Base-by-base conservation (phyloP, 1,140 invertebrate species). In the Hydropsyche tenuis region DNA sequence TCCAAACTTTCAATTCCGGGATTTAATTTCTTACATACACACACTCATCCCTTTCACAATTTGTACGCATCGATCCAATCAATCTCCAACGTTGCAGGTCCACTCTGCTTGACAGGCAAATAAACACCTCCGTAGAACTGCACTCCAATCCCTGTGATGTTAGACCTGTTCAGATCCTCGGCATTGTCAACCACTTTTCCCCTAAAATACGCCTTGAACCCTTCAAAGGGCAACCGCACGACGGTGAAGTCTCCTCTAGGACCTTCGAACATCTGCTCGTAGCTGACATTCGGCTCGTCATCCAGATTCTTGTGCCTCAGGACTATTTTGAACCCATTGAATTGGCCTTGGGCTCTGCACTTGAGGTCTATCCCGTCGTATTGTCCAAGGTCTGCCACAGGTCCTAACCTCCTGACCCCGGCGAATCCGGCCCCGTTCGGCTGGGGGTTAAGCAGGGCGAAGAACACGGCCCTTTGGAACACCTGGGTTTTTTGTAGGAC, bases 81-180 rank as follows among this genome's bases (percentile, higher is more conserved):
- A 23, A 92, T 87, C 82, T 91, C 90, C 72, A 91, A 83, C 64
- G 89, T 85, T 0, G 89, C 89, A 6, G 88, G 86, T 0, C 90
- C 90, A 76, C 81, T 86, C 79, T 92, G 91, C 80, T 92, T 91
- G 7, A 86, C 79, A 9, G 86, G 83, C 65, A 84, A 81, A 79
- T 92, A 91, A 53, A 91, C 89, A n/a, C 90, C 90, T 25, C 90
- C 90, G 76, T 88, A 89, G 78, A 90, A 84, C 83, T 91, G 90
- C 45, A 92, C 80, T 22, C 89, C 90, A 72, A 91, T 84, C 78
- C 85, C 87, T 0, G 89, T 90, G 23, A 92, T 87, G 73, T 87
- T 84, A 4, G 85, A 80, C 30, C 81, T 81, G 78, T 92, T 87
- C 9, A 92, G 79, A 1, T 86, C 84, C 78, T 88, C 85, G 5